phyloP scores from a whole-genome alignment of 2,888 invertebrate genomes.

The Rhagophthalmus giganteus region DNA sequence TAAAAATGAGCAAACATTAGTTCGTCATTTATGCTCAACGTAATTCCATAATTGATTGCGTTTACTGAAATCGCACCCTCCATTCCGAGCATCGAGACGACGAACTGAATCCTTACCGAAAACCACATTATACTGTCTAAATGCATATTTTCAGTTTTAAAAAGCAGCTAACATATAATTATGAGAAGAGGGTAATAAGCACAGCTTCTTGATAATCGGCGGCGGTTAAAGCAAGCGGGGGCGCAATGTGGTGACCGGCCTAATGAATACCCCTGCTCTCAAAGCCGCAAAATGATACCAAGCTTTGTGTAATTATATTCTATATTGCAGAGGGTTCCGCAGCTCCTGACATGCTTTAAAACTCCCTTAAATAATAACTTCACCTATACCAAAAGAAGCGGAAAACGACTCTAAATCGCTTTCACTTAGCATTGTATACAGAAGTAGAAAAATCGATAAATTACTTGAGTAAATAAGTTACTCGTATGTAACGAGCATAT shows the following conservation, averaged over 20 bases:
- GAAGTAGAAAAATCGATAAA: no score
- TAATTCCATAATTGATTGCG: conserved; percentile 50
- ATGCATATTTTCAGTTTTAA: conserved; percentile 34
- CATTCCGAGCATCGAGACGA: background rate
- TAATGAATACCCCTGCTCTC: conserved; percentile 38
- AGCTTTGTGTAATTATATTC: conserved; percentile 38
- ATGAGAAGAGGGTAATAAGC: conserved; percentile 33
- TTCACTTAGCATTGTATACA: no score
- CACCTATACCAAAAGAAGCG: conserved; percentile 29
- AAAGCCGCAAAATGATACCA: conserved; percentile 37
- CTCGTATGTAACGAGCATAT: no score
- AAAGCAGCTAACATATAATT: conserved; percentile 35
- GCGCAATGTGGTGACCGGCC: conserved; percentile 35
- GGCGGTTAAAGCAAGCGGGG: conserved; percentile 32
- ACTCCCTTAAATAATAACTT: conserved; percentile 32
- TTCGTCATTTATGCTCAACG: conserved; percentile 47
- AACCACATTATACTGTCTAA: conserved; percentile 26
- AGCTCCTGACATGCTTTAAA: conserved; percentile 31
- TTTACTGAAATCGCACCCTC: conserved; percentile 41
- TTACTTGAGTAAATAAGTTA: no score
- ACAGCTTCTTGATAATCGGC: conserved; percentile 35
- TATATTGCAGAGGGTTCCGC: conserved; percentile 31
- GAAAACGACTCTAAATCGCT: conserved; percentile 4
- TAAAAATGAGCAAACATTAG: conserved; percentile 52
- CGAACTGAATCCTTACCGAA: conserved; percentile 13